Conservation (phyloP, 1,140 invertebrate genomes). For the Anthonomus grandis region DNA sequence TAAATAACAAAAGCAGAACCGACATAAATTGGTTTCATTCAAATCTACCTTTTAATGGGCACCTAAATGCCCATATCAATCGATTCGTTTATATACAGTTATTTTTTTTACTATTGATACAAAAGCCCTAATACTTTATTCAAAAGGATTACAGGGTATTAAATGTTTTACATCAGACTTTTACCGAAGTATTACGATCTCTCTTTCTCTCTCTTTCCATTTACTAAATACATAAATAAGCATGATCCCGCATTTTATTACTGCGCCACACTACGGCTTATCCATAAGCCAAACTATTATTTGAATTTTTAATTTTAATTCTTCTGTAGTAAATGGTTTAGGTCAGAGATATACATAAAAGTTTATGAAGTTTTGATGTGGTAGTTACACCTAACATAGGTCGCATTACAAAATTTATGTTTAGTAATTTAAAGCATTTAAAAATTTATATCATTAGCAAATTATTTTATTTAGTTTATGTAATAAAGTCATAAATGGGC, state of each 20-base stretch:
- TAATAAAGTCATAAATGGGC: not conserved
- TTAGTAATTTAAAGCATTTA: not conserved
- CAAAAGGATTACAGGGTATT: constrained; percentile 24
- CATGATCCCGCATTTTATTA: constrained; percentile 27
- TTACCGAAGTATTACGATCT: constrained; percentile 23
- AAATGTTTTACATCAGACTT: constrained; percentile 25
- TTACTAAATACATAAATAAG: constrained; percentile 27
- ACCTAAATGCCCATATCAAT: no score
- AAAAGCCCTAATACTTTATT: constrained; percentile 25
- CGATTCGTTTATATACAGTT: no score
- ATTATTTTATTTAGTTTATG: not conserved
- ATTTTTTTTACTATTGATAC: constrained; percentile 11
- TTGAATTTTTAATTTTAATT: constrained; percentile 29
- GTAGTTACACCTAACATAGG: no score
- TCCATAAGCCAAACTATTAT: constrained; percentile 26
- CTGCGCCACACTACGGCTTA: constrained; percentile 22
- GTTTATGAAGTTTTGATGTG: not conserved
- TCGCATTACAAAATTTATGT: no score
- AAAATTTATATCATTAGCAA: not conserved
- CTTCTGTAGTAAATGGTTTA: constrained; percentile 8
- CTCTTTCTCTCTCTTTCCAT: constrained; percentile 20
- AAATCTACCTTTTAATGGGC: no score
- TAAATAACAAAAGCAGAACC: no score
- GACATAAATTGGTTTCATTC: no score
- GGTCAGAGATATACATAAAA: constrained; percentile 1